Evolutionary conservation across 1,140 invertebrate species (phyloP), one percentile per base, ranked within the genome.

Genomic region (Anthonomus grandis): DNA sequence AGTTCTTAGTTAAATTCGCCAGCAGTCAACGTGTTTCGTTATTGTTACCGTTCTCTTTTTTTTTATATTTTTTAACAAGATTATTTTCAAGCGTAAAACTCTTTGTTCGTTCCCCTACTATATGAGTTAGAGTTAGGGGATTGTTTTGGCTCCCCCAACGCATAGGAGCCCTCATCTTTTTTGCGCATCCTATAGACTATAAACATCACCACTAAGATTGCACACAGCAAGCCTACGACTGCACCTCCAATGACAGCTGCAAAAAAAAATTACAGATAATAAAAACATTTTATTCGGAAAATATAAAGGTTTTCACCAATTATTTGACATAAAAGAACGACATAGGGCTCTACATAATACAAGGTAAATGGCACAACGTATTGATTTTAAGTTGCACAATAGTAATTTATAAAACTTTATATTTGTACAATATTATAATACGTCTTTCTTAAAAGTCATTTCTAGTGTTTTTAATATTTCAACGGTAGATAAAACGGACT

Each of bases 131-230:
- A 85, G 41, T 90, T 91, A 36, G 92, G 91, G 62, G 91, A 93
- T 74, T 93, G 82, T 76, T 95, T 95, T 13, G 93, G 93, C 78
- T 99, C 96, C 70, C 98, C 96, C 56, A 99, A 79, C 4, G 95
- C 90, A 74, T 98, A 99, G 59, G 93, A 97, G 12, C 97, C 97
- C 76, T 99, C 97, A 75, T 99, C 97, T 82, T 98, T 98, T 83
- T 99, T 99, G 74, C 95, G 85, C 94, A 99, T 98, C 71, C 97
- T 87, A 77, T 98, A 98, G 4, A 96, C 94, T 70, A 98, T 95
- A 79, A 99, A 98, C 95, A 99, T 98, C 39, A 98, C 93, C 58
- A 98, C 89, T 41, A 99, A 82, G 74, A 99, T 97, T 68, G 96
- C 94, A 78, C 94, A 97, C 17, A 99, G 81, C 27, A 99, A 77